Base-by-base conservation (phyloP, 1,140 invertebrate species). In the Charaxes varanes region DNA sequence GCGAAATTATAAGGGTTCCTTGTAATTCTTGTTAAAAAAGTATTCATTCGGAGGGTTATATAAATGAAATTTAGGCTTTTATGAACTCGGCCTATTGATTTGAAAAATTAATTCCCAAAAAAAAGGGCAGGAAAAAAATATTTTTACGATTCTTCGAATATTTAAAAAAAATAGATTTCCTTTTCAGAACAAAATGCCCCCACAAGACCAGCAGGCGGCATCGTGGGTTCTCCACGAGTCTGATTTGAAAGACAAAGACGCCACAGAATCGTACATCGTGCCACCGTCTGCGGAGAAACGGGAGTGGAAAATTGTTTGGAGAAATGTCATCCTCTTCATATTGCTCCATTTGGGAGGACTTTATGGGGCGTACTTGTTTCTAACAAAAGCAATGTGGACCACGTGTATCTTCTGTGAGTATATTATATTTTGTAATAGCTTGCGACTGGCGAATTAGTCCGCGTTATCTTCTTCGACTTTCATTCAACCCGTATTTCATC, bases 321-420 rank as follows among this genome's bases (percentile, higher is more conserved):
- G 88, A 48, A 96, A 96, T 66, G 90, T 96, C 1, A 63, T 88
- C 0, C 63, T 93, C 0, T 93, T 95, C 64, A 30, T 64, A 0
- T 72, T 88, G 1, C 86, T 96, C 1, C 94, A 97, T 69, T 11
- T 90, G 0, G 88, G 85, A 14, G 88, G 90, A 6, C 14, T 95
- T 0, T 93, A 93, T 62, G 93, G 92, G 12, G 31, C 89, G 0
- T 94, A 90, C 41, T 84, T 94, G 1, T 77, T 86, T 26, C 45
- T 94, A 2, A 87, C 88, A 0, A 84, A 87, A 5, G 90, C 91
- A 1, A 90, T 90, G 79, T 85, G 88, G 65, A 26, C 65, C 2
- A 95, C 93, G 0, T 70, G 81, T 14, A 1, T 90, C 5, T 93
- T 90, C 61, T 86, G 92, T 93, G 82, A 88, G 66, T 62, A 36